These are phyloP conservation scores for Lepidurus apus DNA, from an alignment of 1,140 invertebrate species.

Conservation along the genomic window DNA sequence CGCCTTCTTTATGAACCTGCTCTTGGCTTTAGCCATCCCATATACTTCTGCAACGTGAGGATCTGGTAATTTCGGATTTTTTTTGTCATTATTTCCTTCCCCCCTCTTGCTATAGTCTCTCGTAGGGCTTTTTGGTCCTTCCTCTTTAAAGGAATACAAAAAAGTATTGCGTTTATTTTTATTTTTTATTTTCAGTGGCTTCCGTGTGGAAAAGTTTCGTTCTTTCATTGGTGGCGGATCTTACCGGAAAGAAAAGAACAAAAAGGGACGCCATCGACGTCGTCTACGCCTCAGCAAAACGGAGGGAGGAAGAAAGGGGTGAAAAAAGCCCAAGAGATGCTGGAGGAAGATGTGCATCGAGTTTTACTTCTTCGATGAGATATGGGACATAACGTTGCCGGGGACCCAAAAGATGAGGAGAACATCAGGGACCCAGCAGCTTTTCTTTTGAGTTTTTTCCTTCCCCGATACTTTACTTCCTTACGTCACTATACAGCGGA, in stretches of 20 bases:
- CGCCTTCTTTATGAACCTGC: background rate
- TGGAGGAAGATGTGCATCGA: background rate
- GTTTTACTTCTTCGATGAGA: background rate
- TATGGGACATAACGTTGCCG: background rate
- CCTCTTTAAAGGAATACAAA: no score
- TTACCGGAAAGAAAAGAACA: no score
- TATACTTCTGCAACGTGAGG: background rate
- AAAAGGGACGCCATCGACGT: no score
- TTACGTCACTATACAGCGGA: background rate
- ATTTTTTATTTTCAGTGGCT: no score
- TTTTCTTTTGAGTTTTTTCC: background rate
- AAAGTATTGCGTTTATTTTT: no score
- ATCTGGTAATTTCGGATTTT: background rate
- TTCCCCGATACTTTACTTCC: background rate
- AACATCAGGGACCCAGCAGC: background rate
- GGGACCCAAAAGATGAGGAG: background rate
- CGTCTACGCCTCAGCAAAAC: no score
- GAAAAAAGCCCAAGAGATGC: no score
- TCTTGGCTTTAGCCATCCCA: background rate
- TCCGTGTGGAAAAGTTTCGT: no score
- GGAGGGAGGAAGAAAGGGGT: background rate
- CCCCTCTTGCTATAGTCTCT: background rate
- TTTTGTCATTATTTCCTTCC: background rate
- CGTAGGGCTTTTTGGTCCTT: background rate
- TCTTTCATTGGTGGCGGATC: no score